Base-by-base conservation (phyloP, 2,888 invertebrate genomes). In the Sinohyriopsis cumingii region DNA sequence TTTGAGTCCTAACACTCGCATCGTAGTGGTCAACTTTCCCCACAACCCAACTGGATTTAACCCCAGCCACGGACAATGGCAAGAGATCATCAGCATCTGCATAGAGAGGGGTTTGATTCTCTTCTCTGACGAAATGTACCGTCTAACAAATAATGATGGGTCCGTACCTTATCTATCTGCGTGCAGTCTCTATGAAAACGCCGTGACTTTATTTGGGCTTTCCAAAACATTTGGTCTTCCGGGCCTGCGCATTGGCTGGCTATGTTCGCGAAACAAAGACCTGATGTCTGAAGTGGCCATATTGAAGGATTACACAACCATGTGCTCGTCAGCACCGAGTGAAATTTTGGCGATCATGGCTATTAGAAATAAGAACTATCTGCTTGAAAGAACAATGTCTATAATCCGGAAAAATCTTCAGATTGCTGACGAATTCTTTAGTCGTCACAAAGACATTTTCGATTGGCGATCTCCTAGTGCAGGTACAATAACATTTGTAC, bases 11-110 rank as follows among this genome's bases (percentile, higher is more conserved):
- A 62, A 78, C 28, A 78, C 77, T 18, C 63, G 59, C 25, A 65
- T 78, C n/a, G n/a, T 78, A 25, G 75, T 78, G 5, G 78, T 78
- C n/a, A 78, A 78, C 60, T 78, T 78, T 60, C 78, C 78, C 20
- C 78, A 78, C 57, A 78, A 78, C 59, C 78, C 77, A 12, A 78
- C 77, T 4, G 74, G 75, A 9, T 72, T 59, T 28, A 9, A 70
- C n/a, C 75, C 77, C 5, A 55, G 60, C 18, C 45, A 66, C 20
- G 56, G 7, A 9, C 28, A 59, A n/a, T 78, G 76, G 76, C 18
- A 28, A 5, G 54, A 70, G 33, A 22, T 78, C 18, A 61, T 78
- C 1, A 12, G 63, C 0, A 24, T 78, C n/a, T 78, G 78, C 63
- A 66, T 67, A 25, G 63, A 63, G 18, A 62, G 66, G 19, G 55